Evolutionary conservation across 2,888 invertebrate species (phyloP).

Genomic region (Cremastobaeus sp.): DNA sequence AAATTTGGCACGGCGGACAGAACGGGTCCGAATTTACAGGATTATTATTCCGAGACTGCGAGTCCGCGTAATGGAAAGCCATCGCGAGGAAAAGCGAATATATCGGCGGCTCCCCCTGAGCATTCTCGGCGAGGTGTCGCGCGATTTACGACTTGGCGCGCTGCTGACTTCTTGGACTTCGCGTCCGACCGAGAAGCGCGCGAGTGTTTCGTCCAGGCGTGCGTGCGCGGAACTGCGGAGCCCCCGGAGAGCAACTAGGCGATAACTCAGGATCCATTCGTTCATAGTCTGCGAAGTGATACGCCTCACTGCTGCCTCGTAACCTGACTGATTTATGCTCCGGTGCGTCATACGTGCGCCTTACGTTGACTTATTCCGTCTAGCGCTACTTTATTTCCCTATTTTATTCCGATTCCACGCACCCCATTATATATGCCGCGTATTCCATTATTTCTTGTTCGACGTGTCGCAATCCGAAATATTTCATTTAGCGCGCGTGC

Average conservation of each 20-base stretch:
- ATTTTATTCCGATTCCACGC: slow-evolving; percentile 32
- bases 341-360: slow-evolving; percentile 58
- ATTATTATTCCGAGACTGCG: slow-evolving; percentile 15
- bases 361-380: slow-evolving; percentile 28
- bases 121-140: slow-evolving; percentile 54
- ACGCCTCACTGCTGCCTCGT: slow-evolving; percentile 69
- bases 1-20: slow-evolving; percentile 34
- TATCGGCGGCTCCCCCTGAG: slow-evolving; percentile 18
- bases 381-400: slow-evolving; percentile 30
- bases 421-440: slow-evolving; percentile 24
- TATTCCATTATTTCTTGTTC: slow-evolving; percentile 36
- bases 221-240: slow-evolving; percentile 29
- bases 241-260: slow-evolving; percentile 64
- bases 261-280: slow-evolving; percentile 73
- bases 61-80: slow-evolving; percentile 18
- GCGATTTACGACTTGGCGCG: slow-evolving; percentile 65
- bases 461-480: slow-evolving; percentile 8
- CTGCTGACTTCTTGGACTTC: slow-evolving; percentile 63
- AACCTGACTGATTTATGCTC: slow-evolving; percentile 72
- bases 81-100: slow-evolving; percentile 7
- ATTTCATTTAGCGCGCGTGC: slow-evolving; percentile 18
- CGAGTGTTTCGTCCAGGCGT: slow-evolving; percentile 25
- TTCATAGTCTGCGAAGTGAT: slow-evolving; percentile 72
- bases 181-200: slow-evolving; percentile 30
- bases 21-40: slow-evolving; percentile 46